Percentiles rank a stretch among this genome's conserved stretches.
These are phyloP conservation scores for Heliconius nattereri DNA, from an alignment of 1,140 invertebrate species.

Conservation along the genomic window DNA sequence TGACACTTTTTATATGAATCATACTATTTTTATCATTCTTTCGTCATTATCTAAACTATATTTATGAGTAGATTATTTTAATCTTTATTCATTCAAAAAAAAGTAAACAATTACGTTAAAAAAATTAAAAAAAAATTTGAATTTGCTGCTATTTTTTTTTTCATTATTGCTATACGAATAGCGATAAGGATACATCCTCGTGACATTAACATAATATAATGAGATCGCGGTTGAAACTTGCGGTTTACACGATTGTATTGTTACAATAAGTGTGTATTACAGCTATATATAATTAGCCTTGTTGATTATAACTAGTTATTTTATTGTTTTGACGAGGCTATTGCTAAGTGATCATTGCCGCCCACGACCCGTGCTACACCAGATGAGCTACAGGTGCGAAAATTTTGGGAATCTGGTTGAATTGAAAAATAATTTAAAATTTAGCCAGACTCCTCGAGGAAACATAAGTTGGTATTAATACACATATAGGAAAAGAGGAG, in stretches of 20 bases:
- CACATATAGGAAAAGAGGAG: too few species aligned
- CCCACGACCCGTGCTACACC: too few species aligned
- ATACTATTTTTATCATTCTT: background rate
- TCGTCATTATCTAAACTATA: background rate
- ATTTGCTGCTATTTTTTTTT: background rate
- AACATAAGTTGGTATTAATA: too few species aligned
- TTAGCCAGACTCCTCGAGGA: too few species aligned
- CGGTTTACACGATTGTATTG: background rate
- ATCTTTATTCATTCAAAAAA: background rate
- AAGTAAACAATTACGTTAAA: background rate
- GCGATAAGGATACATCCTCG: background rate
- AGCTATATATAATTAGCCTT: background rate
- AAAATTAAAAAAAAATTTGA: too few species aligned
- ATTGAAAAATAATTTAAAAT: too few species aligned
- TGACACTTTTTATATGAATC: too few species aligned
- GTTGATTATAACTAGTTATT: background rate
- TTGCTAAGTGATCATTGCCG: too few species aligned
- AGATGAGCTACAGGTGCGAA: too few species aligned
- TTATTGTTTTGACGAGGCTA: too few species aligned
- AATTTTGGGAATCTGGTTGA: too few species aligned
- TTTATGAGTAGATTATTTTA: background rate
- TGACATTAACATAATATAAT: constrained; percentile 2
- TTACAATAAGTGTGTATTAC: background rate
- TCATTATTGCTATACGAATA: background rate
- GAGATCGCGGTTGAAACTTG: constrained; percentile 4